Evolutionary conservation across 1,140 invertebrate genomes (phyloP).

Genomic region (Archegozetes longisetosus): DNA sequence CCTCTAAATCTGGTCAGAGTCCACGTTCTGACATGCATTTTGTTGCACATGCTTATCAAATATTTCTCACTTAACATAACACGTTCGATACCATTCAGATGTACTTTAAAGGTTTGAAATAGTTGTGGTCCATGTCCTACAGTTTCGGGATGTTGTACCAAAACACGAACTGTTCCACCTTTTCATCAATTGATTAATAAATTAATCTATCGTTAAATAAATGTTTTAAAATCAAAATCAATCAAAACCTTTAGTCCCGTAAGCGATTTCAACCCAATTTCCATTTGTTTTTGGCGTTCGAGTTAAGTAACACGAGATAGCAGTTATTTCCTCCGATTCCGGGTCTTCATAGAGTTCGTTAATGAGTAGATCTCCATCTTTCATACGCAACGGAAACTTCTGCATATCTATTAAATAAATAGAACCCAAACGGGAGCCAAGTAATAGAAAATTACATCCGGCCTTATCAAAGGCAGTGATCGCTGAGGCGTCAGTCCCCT

Average conservation of each 20-base stretch:
- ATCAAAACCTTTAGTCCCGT: slow-evolving; percentile 55
- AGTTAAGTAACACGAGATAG: slow-evolving; percentile 94
- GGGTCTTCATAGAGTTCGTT: slow-evolving; percentile 92
- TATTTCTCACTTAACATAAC: slow-evolving; percentile 91
- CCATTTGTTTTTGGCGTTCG: slow-evolving; percentile 83
- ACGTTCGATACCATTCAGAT: slow-evolving; percentile 77
- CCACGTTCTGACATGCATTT: slow-evolving; percentile 80
- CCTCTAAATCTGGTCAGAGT: slow-evolving; percentile 79
- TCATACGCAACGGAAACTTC: slow-evolving; percentile 95
- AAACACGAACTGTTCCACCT: slow-evolving; percentile 83
- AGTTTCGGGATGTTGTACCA: slow-evolving; percentile 96
- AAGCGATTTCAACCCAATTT: slow-evolving; percentile 98
- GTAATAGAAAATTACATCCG: slow-evolving; percentile 7
- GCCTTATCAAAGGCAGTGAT: slow-evolving; percentile 16
- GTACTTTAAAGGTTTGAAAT: slow-evolving; percentile 95
- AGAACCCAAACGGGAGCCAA: slow-evolving; percentile 1
- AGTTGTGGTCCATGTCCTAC: slow-evolving; percentile 92
- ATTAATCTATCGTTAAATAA: neutral
- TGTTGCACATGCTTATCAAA: slow-evolving; percentile 51
- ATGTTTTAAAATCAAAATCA: neutral
- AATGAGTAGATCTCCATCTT: slow-evolving; percentile 92
- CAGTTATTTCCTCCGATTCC: slow-evolving; percentile 83
- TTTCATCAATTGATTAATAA: neutral
- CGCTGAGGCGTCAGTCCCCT: neutral
- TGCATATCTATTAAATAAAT: slow-evolving; percentile 68